Conservation (phyloP, 1,140 invertebrate species). For the Trichonephila inaurata region DNA sequence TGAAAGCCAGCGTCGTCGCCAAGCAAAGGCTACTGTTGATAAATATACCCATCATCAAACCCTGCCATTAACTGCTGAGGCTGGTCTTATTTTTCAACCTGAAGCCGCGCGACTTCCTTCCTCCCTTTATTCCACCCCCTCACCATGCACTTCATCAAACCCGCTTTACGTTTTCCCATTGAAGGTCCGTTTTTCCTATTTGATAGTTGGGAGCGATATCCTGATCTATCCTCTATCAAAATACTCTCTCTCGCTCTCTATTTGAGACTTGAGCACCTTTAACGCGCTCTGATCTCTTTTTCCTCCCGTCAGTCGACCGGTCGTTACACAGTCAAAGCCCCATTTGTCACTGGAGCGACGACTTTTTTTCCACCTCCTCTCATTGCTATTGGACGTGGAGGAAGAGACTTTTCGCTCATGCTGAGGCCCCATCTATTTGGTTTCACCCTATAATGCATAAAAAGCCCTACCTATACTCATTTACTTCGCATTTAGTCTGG, state of each 20-base stretch:
- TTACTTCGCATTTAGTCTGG: slow-evolving; percentile 59
- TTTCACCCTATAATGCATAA: slow-evolving; percentile 59
- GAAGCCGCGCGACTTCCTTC: not conserved
- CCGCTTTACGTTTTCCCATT: slow-evolving; percentile 55
- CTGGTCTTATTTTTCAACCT: slow-evolving; percentile 55
- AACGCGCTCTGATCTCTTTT: slow-evolving; percentile 69
- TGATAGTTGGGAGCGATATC: slow-evolving; percentile 73
- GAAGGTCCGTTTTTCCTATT: slow-evolving; percentile 70
- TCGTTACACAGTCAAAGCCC: slow-evolving; percentile 74
- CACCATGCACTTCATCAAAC: slow-evolving; percentile 62
- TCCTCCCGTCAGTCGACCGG: slow-evolving; percentile 26
- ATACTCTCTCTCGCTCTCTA: slow-evolving; percentile 50
- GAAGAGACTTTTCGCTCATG: slow-evolving; percentile 34
- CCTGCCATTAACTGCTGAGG: slow-evolving; percentile 63
- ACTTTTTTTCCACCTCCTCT: slow-evolving; percentile 19
- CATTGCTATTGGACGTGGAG: slow-evolving; percentile 47
- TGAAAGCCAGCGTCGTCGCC: not conserved
- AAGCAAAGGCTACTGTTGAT: slow-evolving; percentile 57
- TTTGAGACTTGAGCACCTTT: slow-evolving; percentile 63
- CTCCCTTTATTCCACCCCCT: not conserved
- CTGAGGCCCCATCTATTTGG: slow-evolving; percentile 65
- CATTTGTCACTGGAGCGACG: slow-evolving; percentile 71
- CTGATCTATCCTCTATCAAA: slow-evolving; percentile 73
- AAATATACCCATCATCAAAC: slow-evolving; percentile 69
- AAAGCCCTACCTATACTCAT: slow-evolving; percentile 52